phyloP scores from a whole-genome alignment of 2,113 vertebrate genomes.

The Nematolebias whitei region DNA sequence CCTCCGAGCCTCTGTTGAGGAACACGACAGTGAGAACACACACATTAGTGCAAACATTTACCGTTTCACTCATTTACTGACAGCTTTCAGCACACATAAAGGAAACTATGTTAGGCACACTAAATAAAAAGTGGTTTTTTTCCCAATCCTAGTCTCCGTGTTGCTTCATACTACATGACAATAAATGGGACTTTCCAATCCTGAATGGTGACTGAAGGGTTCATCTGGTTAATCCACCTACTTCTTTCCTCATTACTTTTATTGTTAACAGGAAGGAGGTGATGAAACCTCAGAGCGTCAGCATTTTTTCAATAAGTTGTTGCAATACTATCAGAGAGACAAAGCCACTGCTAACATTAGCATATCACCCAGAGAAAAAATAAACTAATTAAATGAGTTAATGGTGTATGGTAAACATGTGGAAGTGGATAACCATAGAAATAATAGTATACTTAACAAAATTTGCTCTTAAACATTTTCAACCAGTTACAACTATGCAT shows the following conservation, averaged over 20 bases:
- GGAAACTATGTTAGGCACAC: neutral
- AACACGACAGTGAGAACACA: neutral
- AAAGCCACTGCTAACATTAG: neutral
- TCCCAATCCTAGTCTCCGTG: fast-evolving
- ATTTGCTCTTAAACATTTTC: too few species aligned
- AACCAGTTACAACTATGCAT: too few species aligned
- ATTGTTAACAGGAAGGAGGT: neutral
- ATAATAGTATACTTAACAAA: too few species aligned
- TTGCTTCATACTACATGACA: fast-evolving
- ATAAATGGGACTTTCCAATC: constrained; percentile 4
- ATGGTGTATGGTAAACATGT: too few species aligned
- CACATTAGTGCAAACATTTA: fast-evolving
- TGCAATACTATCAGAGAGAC: neutral
- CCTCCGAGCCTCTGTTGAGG: constrained; percentile 22
- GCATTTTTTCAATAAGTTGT: fast-evolving
- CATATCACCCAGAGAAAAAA: neutral
- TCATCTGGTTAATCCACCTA: neutral
- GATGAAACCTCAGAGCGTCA: neutral
- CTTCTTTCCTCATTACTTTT: neutral
- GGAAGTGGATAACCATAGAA: too few species aligned
- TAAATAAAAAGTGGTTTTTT: neutral
- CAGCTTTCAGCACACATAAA: neutral
- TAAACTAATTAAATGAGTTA: too few species aligned
- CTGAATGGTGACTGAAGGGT: neutral
- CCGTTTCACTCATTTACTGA: fast-evolving